Evolutionary conservation across 2,113 vertebrate genomes (phyloP).

Genomic region (Corynorhinus townsendii): DNA sequence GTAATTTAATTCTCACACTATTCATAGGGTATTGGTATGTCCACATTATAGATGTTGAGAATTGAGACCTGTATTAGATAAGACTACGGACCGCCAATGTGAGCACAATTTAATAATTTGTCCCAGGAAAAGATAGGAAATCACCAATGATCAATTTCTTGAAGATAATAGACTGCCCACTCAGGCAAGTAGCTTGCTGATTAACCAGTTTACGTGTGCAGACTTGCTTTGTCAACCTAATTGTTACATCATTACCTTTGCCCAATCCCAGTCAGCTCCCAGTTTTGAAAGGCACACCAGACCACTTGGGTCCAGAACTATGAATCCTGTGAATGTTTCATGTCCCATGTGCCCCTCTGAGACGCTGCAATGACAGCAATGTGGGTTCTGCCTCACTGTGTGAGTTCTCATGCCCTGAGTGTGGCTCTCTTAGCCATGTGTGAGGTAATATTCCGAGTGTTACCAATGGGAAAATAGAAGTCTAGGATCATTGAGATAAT

Average conservation of each 20-base stretch:
- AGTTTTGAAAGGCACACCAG: not conserved
- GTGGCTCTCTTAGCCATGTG: not conserved
- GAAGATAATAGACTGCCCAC: not conserved
- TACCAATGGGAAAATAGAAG: not conserved
- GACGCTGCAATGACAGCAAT: too few species aligned
- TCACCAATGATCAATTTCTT: not conserved
- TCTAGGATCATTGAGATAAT: not conserved
- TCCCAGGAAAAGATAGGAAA: not conserved
- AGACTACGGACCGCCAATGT: not conserved
- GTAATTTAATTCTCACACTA: not conserved
- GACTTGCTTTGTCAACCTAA: not conserved
- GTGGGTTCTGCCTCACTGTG: fast-evolving
- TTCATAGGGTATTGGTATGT: not conserved
- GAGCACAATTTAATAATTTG: not conserved
- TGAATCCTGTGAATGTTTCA: not conserved
- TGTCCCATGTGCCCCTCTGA: not conserved
- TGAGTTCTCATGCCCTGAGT: not conserved
- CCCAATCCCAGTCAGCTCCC: not conserved
- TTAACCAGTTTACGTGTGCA: not conserved
- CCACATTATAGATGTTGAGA: not conserved
- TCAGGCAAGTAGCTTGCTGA: not conserved
- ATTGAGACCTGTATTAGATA: not conserved
- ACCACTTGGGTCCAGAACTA: not conserved
- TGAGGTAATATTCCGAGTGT: not conserved
- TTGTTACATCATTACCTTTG: not conserved